Conservation (phyloP, 2,113 vertebrate species). For the Semicossyphus pulcher region DNA sequence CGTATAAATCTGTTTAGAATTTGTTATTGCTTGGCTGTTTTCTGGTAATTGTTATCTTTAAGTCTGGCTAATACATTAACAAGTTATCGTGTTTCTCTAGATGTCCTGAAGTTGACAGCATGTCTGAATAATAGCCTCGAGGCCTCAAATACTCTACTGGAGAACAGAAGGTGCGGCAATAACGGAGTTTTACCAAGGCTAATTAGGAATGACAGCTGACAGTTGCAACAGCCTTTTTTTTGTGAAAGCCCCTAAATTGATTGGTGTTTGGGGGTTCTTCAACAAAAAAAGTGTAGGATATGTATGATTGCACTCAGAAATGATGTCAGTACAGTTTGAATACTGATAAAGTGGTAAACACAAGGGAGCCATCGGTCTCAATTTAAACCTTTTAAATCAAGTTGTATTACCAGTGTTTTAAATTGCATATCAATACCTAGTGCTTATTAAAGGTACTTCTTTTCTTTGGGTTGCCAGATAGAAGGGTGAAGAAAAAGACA, state of each 20-base stretch:
- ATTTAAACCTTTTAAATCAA: too few species aligned
- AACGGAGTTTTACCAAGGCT: slow-evolving; percentile 36
- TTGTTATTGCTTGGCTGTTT: background rate
- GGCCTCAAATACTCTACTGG: slow-evolving; percentile 39
- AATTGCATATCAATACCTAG: too few species aligned
- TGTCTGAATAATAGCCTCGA: slow-evolving; percentile 57
- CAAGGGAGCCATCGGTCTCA: too few species aligned
- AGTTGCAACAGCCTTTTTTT: slow-evolving; percentile 53
- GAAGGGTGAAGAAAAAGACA: too few species aligned
- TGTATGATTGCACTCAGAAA: slow-evolving; percentile 3
- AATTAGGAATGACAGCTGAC: slow-evolving; percentile 68
- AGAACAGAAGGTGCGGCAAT: slow-evolving; percentile 36
- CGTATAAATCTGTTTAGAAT: too few species aligned
- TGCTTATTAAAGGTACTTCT: too few species aligned
- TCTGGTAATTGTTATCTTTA: slow-evolving; percentile 59
- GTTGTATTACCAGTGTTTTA: too few species aligned
- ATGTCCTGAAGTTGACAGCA: slow-evolving; percentile 70
- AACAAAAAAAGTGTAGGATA: background rate
- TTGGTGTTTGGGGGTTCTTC: slow-evolving; percentile 17
- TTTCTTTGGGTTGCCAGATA: too few species aligned
- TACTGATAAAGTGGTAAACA: too few species aligned
- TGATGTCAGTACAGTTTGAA: background rate
- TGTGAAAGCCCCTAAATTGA: slow-evolving; percentile 18
- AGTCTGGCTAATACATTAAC: slow-evolving; percentile 38
- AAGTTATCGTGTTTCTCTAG: slow-evolving; percentile 56